Base-by-base conservation (phyloP, 2,797 vertebrate genomes). In the Natrix natrix region DNA sequence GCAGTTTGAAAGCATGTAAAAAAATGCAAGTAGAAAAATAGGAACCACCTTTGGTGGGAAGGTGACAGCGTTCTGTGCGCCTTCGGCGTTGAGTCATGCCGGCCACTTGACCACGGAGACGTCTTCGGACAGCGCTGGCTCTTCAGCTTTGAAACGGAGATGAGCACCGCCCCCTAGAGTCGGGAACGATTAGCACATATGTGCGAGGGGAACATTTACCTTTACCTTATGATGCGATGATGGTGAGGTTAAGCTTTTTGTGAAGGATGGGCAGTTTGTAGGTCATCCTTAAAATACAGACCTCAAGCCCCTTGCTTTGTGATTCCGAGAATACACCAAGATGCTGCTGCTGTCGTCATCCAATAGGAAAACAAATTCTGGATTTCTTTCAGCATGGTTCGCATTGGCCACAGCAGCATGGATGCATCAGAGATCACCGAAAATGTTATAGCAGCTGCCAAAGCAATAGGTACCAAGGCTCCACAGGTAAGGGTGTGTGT, bases 371-470 rank as follows among this genome's bases (percentile, higher is more conserved):
- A 24, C 5, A 22, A 59, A 22, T 24, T 83, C 78, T 83, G 78
- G 20, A 12, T 83, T 92, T 92, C 17, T 98, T 97, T 83, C 95
- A 99, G 99, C 93, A 97, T 98, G 94, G 95, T 97, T 0, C 98
- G 96, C 3, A 55, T 99, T 0, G 99, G 97, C 91, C 98, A 99
- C 97, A 98, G 98, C 0, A 98, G 96, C 66, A 99, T 99, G 99
- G 97, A 97, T 0, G 95, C 96, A 22, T 97, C 98, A 0, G 97
- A 99, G 87, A 95, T 99, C 60, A 59, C 97, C 0, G 98, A 99
- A 12, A 99, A 99, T 57, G 94, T 99, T 0, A 48, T 97, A 26
- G 97, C 98, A 3, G 97, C 98, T 0, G 94, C 98, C 8, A 55
- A 96, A 88, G 97, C 96, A 0, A 97, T 99, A 37, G 96, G 97